Conservation (phyloP, 2,797 vertebrate species). For the Leucoraja ocellata region DNA sequence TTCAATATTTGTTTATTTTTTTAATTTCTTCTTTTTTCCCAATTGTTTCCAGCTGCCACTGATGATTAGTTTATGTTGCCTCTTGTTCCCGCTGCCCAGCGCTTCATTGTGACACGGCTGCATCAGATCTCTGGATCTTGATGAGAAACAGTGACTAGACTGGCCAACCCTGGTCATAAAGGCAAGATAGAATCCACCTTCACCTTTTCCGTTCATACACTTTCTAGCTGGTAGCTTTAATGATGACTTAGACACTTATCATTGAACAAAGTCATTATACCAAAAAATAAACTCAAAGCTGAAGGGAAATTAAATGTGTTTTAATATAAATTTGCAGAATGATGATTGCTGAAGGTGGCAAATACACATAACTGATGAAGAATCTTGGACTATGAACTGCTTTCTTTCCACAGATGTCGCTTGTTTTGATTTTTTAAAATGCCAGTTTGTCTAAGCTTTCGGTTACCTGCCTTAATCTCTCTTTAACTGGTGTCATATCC, state of each 20-base stretch:
- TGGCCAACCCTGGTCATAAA: background rate
- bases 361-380: background rate
- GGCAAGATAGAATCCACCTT: background rate
- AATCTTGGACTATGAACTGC: background rate
- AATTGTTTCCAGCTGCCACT: background rate
- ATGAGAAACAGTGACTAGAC: background rate
- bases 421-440: background rate
- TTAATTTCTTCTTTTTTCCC: too few relatives aligned
- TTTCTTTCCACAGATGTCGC: background rate
- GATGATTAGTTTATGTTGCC: background rate
- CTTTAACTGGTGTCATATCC: background rate
- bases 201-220: background rate
- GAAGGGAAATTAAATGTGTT: background rate
- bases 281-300: background rate
- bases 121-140: background rate
- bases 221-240: background rate
- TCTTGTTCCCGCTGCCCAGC: too few relatives aligned
- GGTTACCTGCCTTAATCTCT: background rate
- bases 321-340: background rate
- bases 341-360: background rate
- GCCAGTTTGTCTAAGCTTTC: background rate
- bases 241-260: background rate
- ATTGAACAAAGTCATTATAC: background rate
- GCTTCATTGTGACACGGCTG: too few relatives aligned
- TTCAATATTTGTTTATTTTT: too few relatives aligned